Conservation (phyloP, 2,888 invertebrate species). For the Halocaridina rubra region DNA sequence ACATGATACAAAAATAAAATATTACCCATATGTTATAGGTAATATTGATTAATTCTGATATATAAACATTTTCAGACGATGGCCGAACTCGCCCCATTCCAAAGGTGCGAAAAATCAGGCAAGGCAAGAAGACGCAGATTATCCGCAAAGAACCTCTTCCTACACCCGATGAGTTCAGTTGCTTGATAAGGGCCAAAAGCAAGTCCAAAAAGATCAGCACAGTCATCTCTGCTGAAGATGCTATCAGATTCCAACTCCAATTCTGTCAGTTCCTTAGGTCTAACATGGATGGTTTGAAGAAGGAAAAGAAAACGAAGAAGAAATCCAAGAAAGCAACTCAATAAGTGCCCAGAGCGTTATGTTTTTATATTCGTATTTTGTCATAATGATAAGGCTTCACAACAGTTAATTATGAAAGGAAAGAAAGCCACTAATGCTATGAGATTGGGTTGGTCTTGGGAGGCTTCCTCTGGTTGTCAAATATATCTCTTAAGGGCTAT, state of each 20-base stretch:
- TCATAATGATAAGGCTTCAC: neutral
- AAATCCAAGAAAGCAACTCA: constrained; percentile 62
- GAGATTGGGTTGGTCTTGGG: constrained; percentile 42
- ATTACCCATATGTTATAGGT: too few relatives aligned
- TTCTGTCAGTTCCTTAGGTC: constrained; percentile 64
- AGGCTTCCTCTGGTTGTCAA: neutral
- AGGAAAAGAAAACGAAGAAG: constrained; percentile 62
- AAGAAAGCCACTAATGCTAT: neutral
- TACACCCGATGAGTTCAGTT: constrained; percentile 60
- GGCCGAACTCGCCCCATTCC: constrained; percentile 60
- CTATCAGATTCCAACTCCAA: constrained; percentile 60
- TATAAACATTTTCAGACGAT: constrained; percentile 57
- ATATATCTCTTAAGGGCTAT: too few relatives aligned
- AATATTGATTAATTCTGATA: too few relatives aligned
- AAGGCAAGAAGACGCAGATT: constrained; percentile 52
- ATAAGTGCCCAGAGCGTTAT: neutral
- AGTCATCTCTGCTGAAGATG: constrained; percentile 58
- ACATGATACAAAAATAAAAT: too few relatives aligned
- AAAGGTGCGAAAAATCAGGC: constrained; percentile 53
- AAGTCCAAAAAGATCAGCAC: constrained; percentile 63
- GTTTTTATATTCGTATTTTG: neutral
- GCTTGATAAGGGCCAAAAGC: constrained; percentile 58
- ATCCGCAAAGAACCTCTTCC: constrained; percentile 53
- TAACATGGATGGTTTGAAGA: constrained; percentile 63
- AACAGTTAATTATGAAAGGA: neutral